Percentiles rank a stretch among this genome's conserved stretches.
Conservation (phyloP, 2,797 vertebrate genomes). For the Mallotus villosus region DNA sequence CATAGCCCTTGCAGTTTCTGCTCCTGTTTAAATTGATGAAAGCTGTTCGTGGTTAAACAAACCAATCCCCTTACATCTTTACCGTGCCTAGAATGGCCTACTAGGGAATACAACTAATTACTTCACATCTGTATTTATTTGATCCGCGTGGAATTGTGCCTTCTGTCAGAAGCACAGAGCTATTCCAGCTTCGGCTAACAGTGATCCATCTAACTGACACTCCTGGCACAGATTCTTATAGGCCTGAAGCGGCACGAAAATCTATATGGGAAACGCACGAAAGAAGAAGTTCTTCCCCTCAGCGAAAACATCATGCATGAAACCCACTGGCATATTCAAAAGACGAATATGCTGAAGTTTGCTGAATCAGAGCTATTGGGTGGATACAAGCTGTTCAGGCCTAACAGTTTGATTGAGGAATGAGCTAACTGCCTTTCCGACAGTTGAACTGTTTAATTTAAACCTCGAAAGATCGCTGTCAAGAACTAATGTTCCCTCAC, state of each 20-base stretch:
- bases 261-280: slow-evolving; percentile 80
- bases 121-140: slow-evolving; percentile 99
- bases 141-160: slow-evolving; percentile 91
- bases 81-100: slow-evolving; percentile 84
- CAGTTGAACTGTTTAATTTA: slow-evolving; percentile 19
- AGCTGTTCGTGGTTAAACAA: slow-evolving; percentile 82
- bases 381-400: slow-evolving; percentile 61
- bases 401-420: slow-evolving; percentile 35
- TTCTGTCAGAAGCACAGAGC: slow-evolving; percentile 87
- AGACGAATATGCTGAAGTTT: slow-evolving; percentile 52
- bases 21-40: slow-evolving; percentile 89
- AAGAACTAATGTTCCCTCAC: neutral
- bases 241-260: slow-evolving; percentile 72
- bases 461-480: slow-evolving; percentile 16
- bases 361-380: slow-evolving; percentile 56
- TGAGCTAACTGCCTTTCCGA: neutral
- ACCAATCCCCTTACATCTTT: slow-evolving; percentile 91
- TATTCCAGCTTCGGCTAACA: slow-evolving; percentile 87
- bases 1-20: slow-evolving; percentile 85
- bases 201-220: slow-evolving; percentile 92
- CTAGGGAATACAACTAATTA: slow-evolving; percentile 96
- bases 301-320: slow-evolving; percentile 63
- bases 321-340: slow-evolving; percentile 65
- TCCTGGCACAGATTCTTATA: slow-evolving; percentile 85
- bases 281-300: slow-evolving; percentile 60